A percentile compares a stretch with the other conserved stretches of the same genome.
Conservation (phyloP, 1,140 invertebrate species). For the Ptiloglossa arizonensis region DNA sequence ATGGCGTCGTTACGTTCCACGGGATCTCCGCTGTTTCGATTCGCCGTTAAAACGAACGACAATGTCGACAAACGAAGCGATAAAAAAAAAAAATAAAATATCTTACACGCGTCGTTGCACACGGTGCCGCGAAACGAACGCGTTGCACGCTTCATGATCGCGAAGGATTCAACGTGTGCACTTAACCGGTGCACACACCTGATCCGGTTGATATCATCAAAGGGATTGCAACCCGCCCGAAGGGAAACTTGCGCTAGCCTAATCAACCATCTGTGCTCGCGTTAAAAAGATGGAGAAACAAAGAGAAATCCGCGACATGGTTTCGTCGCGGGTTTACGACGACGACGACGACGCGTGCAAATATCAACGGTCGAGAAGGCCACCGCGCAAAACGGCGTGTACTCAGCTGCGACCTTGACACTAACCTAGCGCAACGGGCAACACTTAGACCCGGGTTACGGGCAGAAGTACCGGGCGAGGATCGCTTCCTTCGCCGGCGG, state of each 20-base stretch:
- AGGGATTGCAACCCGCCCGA: background rate
- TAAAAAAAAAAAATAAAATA: background rate
- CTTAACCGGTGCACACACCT: background rate
- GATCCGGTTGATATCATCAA: background rate
- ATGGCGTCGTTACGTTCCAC: no score
- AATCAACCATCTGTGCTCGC: background rate
- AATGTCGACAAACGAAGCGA: background rate
- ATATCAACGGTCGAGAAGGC: slow-evolving; percentile 2
- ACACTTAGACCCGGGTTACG: slow-evolving; percentile 41
- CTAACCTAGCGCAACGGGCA: slow-evolving; percentile 53
- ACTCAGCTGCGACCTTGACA: slow-evolving; percentile 60
- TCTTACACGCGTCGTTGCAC: background rate
- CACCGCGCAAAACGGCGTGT: slow-evolving; percentile 4
- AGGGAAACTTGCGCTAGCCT: background rate
- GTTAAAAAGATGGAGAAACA: slow-evolving; percentile 9
- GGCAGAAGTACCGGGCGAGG: slow-evolving; percentile 33
- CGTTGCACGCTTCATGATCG: background rate
- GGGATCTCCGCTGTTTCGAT: no score
- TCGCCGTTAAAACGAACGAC: slow-evolving; percentile 1
- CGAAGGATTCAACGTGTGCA: no score
- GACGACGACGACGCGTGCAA: background rate
- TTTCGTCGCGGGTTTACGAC: background rate
- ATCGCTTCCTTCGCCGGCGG: slow-evolving; percentile 30
- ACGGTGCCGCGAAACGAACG: background rate
- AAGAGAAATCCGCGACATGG: background rate